Evolutionary conservation across 2,888 invertebrate species (phyloP).

Genomic region (Pyralis farinalis): DNA sequence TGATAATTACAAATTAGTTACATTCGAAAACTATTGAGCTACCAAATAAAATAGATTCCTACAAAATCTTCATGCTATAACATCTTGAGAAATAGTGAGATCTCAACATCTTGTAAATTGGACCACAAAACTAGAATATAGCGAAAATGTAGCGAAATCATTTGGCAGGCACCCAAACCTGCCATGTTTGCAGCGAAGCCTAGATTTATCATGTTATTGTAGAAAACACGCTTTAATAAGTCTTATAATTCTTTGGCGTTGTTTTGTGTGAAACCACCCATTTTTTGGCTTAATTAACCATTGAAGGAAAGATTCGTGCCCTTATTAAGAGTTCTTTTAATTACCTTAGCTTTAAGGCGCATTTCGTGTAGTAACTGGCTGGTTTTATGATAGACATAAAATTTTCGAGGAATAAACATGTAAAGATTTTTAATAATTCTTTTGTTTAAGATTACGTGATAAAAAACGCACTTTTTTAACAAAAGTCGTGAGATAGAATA

Average conservation of each 20-base stretch:
- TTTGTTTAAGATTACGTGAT: no score
- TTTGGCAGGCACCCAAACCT: conserved; percentile 49
- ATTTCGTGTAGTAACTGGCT: not conserved
- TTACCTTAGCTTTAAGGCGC: not conserved
- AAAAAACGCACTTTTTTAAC: no score
- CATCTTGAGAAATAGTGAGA: not conserved
- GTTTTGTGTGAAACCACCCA: not conserved
- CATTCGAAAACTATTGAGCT: no score
- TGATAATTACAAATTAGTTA: no score
- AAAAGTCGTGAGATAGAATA: no score
- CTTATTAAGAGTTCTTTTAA: conserved; percentile 5
- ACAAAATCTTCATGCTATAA: not conserved
- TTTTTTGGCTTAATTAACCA: conserved; percentile 8
- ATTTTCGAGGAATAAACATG: not conserved
- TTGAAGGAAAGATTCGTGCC: conserved; percentile 1
- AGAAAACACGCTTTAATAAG: conserved; percentile 36
- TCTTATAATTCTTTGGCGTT: conserved; percentile 12
- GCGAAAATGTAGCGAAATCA: conserved; percentile 37
- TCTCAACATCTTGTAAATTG: conserved; percentile 11
- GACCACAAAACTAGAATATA: conserved; percentile 14
- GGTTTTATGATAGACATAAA: not conserved
- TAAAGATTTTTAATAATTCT: no score
- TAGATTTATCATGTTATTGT: conserved; percentile 40
- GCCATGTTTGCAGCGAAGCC: conserved; percentile 27
- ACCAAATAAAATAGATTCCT: no score